Evolutionary conservation across 2,797 vertebrate genomes (phyloP).

Genomic region (Lepus townsendii): DNA sequence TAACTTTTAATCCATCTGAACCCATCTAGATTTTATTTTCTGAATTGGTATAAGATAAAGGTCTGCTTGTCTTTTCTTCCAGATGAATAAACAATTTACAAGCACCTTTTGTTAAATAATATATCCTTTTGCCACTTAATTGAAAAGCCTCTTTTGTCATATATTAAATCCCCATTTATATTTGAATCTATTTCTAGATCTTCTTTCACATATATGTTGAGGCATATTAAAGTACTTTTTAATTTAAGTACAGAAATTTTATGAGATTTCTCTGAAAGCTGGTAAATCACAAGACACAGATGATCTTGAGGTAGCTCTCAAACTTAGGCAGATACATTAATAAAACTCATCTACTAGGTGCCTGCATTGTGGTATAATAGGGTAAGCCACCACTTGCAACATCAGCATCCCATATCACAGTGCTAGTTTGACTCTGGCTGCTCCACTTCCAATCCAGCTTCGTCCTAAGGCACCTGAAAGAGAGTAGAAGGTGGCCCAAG

Average conservation of each 20-base stretch:
- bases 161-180: slow-evolving; percentile 47
- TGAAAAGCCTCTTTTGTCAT: slow-evolving; percentile 14
- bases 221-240: background rate
- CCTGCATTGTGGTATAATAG: too few species aligned
- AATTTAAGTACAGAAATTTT: slow-evolving; percentile 41
- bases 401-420: too few species aligned
- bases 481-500: too few species aligned
- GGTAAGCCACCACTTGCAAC: too few species aligned
- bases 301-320: slow-evolving; percentile 23
- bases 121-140: background rate
- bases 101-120: background rate
- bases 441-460: too few species aligned
- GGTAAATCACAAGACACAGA: slow-evolving; percentile 58
- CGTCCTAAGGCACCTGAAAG: too few species aligned
- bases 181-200: slow-evolving; percentile 23
- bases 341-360: background rate
- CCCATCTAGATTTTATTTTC: slow-evolving; percentile 40
- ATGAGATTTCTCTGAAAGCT: slow-evolving; percentile 31
- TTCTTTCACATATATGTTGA: background rate
- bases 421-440: too few species aligned
- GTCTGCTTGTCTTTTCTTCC: slow-evolving; percentile 26
- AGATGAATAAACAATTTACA: slow-evolving; percentile 4
- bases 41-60: slow-evolving; percentile 39
- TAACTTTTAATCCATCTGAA: slow-evolving; percentile 40
- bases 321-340: slow-evolving; percentile 1